phyloP scores from a whole-genome alignment of 1,140 invertebrate genomes.

The Eurosta solidaginis region DNA sequence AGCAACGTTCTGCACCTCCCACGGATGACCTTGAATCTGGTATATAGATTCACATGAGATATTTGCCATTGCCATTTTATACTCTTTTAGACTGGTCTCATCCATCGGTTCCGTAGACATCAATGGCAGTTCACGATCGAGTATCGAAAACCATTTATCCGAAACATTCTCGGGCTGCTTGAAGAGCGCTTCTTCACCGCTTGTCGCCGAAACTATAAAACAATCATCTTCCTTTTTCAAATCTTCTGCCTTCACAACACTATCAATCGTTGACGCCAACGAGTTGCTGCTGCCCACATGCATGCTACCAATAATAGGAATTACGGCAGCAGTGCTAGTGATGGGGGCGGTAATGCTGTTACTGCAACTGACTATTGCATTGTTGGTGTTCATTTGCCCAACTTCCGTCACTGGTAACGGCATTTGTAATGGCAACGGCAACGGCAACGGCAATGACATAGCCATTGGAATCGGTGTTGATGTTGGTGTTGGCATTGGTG shows the following conservation, averaged over 20 bases:
- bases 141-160: slow-evolving; percentile 65
- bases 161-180: slow-evolving; percentile 12
- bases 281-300: slow-evolving; percentile 19
- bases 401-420: not conserved
- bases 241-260: slow-evolving; percentile 38
- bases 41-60: slow-evolving; percentile 61
- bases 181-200: slow-evolving; percentile 42
- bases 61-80: slow-evolving; percentile 47
- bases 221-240: slow-evolving; percentile 55
- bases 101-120: slow-evolving; percentile 35
- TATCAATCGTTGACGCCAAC: not conserved
- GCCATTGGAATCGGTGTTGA: not conserved
- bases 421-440: slow-evolving; percentile 17
- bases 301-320: not conserved
- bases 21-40: slow-evolving; percentile 64
- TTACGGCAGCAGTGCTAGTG: too few relatives aligned
- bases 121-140: slow-evolving; percentile 53
- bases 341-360: not conserved
- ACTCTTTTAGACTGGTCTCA: slow-evolving; percentile 50
- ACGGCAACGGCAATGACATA: not conserved
- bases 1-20: slow-evolving; percentile 66
- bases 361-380: not conserved
- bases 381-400: not conserved
- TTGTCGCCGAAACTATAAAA: slow-evolving; percentile 50
- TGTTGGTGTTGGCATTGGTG: not conserved